Evolutionary conservation across 2,888 invertebrate species (phyloP).

Genomic region (Nomada ruficornis): DNA sequence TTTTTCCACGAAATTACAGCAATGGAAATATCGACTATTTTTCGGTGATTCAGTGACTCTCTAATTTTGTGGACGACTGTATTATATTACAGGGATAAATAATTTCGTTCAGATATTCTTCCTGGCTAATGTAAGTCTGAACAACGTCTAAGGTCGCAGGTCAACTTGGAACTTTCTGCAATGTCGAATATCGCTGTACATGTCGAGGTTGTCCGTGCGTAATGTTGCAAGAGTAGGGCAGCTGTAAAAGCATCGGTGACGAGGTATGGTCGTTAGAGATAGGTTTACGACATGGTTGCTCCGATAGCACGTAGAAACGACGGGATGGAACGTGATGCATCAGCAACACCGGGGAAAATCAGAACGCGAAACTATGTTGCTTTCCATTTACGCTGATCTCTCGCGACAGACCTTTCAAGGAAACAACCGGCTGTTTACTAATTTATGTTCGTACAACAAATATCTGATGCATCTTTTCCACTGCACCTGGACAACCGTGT

Average conservation of each 20-base stretch:
- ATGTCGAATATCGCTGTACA: constrained; percentile 28
- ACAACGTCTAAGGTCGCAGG: not conserved
- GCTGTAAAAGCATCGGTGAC: constrained; percentile 60
- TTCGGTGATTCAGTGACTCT: too few species aligned
- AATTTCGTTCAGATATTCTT: not conserved
- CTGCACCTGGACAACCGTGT: not conserved
- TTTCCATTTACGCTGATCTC: constrained; percentile 20
- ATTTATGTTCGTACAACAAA: not conserved
- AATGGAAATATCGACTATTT: too few species aligned
- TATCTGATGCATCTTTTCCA: not conserved
- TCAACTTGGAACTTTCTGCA: not conserved
- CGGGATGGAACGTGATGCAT: constrained; percentile 41
- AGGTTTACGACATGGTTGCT: constrained; percentile 64
- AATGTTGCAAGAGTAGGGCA: constrained; percentile 31
- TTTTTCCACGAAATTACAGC: too few species aligned
- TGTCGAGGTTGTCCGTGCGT: constrained; percentile 48
- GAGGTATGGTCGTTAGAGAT: constrained; percentile 57
- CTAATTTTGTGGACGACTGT: too few species aligned
- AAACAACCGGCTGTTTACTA: not conserved
- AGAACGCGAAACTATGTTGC: constrained; percentile 12
- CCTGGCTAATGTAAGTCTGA: not conserved
- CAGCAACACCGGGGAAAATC: constrained; percentile 14
- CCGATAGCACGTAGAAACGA: constrained; percentile 55
- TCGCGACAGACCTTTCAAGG: not conserved
- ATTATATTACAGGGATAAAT: not conserved